Conservation (phyloP, 2,888 invertebrate species). For the Cephalotes varians region DNA sequence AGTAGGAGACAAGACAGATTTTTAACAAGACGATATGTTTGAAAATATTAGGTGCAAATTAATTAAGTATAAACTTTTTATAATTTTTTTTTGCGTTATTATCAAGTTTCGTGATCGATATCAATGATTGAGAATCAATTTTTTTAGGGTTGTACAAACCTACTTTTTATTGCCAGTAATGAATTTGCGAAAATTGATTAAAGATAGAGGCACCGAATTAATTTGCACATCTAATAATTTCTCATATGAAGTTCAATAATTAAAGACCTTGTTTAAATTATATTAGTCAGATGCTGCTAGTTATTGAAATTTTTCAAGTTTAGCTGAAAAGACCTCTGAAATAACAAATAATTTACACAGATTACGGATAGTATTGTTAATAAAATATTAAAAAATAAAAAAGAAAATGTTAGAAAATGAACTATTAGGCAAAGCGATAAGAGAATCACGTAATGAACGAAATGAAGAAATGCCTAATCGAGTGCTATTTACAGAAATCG, state of each 20-base stretch:
- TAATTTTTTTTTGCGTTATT: no score
- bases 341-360: conserved; percentile 1
- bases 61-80: no score
- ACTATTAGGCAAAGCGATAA: not conserved
- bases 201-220: no score
- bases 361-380: not conserved
- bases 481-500: not conserved
- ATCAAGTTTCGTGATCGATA: no score
- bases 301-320: not conserved
- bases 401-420: not conserved
- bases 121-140: no score
- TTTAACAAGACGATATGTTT: not conserved
- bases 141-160: no score
- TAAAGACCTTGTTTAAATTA: not conserved
- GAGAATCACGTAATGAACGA: not conserved
- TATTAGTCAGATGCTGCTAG: not conserved
- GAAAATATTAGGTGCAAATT: no score
- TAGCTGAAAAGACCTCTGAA: not conserved
- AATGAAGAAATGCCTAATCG: not conserved
- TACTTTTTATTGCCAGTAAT: no score
- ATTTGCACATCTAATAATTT: no score
- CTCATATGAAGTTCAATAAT: not conserved
- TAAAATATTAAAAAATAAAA: not conserved
- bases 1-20: not conserved
- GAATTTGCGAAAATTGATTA: no score